Conservation (phyloP, 2,888 invertebrate species). For the Drosophila anceps region DNA sequence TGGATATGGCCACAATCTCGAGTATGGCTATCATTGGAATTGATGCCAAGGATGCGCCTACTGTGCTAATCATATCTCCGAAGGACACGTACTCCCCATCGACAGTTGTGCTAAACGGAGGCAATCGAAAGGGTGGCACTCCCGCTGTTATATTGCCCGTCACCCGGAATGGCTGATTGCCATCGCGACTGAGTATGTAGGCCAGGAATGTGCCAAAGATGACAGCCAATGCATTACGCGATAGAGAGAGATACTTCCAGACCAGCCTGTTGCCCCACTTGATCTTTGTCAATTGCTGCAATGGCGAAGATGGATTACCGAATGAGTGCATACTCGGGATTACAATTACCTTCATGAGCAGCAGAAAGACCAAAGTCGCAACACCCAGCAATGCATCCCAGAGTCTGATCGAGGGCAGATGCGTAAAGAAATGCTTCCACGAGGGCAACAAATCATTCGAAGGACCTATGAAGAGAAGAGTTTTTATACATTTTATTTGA, state of each 20-base stretch:
- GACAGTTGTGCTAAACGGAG: constrained; percentile 89
- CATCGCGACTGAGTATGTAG: constrained; percentile 86
- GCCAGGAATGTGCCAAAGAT: constrained; percentile 89
- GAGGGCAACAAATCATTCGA: constrained; percentile 89
- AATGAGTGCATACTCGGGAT: not conserved
- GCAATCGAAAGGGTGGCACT: constrained; percentile 89
- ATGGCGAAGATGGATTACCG: constrained; percentile 12
- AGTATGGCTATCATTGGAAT: constrained; percentile 91
- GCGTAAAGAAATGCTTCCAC: constrained; percentile 87
- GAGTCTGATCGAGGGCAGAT: constrained; percentile 87
- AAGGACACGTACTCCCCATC: constrained; percentile 88
- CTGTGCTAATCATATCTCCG: constrained; percentile 88
- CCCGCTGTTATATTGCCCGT: constrained; percentile 91
- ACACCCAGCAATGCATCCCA: constrained; percentile 91
- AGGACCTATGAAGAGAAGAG: constrained; percentile 58
- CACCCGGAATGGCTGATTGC: constrained; percentile 88
- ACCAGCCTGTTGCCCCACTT: constrained; percentile 72
- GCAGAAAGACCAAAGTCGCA: constrained; percentile 87
- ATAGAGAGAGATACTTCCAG: constrained; percentile 87
- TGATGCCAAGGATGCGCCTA: constrained; percentile 88
- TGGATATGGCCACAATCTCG: constrained; percentile 92
- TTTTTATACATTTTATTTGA: not conserved
- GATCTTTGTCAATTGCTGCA: constrained; percentile 87
- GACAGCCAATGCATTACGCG: constrained; percentile 93
- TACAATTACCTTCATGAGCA: constrained; percentile 88